These are phyloP conservation scores for Strigamia transsilvanica DNA, from an alignment of 2,888 invertebrate species.

Conservation along the genomic window DNA sequence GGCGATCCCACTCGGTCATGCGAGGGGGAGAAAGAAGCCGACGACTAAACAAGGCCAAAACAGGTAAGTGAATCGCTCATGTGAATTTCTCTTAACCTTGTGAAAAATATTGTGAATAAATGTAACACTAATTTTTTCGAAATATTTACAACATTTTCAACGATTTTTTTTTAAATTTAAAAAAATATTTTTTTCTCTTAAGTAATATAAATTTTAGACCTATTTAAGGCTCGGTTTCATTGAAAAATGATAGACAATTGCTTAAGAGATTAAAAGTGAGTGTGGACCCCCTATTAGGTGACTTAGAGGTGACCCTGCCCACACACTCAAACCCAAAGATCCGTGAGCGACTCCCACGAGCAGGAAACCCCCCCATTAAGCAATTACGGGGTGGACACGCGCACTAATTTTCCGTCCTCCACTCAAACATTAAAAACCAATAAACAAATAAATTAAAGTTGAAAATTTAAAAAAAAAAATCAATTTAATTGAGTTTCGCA, in stretches of 20 bases:
- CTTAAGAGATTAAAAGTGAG: neutral
- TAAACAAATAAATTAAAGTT: neutral
- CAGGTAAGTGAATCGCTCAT: constrained; percentile 9
- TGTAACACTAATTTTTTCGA: neutral
- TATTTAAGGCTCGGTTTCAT: too few relatives aligned
- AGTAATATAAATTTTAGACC: too few relatives aligned
- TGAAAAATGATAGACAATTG: neutral
- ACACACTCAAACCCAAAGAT: neutral
- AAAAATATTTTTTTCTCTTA: neutral
- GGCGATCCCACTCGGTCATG: constrained; percentile 26
- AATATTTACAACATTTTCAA: neutral
- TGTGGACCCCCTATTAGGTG: constrained; percentile 1
- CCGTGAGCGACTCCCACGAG: constrained; percentile 27
- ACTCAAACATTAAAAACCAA: neutral
- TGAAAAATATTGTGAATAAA: constrained; percentile 17
- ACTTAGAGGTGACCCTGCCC: constrained; percentile 26
- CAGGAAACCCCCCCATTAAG: constrained; percentile 34
- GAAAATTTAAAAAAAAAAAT: too few relatives aligned
- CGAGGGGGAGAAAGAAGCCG: constrained; percentile 26
- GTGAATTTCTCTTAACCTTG: constrained; percentile 14
- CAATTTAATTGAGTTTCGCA: neutral
- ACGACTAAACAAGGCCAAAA: constrained; percentile 25
- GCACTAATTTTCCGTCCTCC: neutral
- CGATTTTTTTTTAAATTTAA: neutral
- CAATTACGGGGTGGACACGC: constrained; percentile 22